These are phyloP conservation scores for Rynchops niger DNA, from an alignment of 2,113 vertebrate genomes.

Conservation along the genomic window DNA sequence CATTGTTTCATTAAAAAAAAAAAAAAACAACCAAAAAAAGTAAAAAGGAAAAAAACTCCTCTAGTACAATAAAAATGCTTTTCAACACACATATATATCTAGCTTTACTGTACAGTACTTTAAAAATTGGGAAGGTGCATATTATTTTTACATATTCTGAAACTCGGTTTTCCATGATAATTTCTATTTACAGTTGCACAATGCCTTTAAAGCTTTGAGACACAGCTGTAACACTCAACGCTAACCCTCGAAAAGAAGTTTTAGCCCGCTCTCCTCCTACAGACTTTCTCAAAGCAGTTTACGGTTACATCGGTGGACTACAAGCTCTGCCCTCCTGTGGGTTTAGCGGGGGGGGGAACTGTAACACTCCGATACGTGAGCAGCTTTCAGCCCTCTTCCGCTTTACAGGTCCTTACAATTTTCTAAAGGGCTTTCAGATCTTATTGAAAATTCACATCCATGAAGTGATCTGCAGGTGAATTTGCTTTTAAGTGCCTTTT, in stretches of 20 bases:
- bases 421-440: not conserved
- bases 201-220: not conserved
- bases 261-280: too few relatives aligned
- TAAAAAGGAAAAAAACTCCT: not conserved
- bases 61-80: not conserved
- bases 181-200: not conserved
- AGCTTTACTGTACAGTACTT: not conserved
- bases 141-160: not conserved
- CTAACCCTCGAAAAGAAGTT: not conserved
- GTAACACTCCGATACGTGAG: not conserved
- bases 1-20: not conserved
- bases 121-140: not conserved
- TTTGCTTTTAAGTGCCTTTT: not conserved
- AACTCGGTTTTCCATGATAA: not conserved
- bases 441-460: not conserved
- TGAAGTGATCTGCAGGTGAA: not conserved
- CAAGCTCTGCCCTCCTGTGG: not conserved
- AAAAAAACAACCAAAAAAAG: too few relatives aligned
- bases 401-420: not conserved
- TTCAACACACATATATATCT: not conserved
- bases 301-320: fast-evolving
- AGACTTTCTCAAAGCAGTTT: not conserved
- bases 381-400: not conserved
- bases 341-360: not conserved
- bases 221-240: too few relatives aligned